Base-by-base conservation (phyloP, 2,888 invertebrate species). In the Tortrix viridana region DNA sequence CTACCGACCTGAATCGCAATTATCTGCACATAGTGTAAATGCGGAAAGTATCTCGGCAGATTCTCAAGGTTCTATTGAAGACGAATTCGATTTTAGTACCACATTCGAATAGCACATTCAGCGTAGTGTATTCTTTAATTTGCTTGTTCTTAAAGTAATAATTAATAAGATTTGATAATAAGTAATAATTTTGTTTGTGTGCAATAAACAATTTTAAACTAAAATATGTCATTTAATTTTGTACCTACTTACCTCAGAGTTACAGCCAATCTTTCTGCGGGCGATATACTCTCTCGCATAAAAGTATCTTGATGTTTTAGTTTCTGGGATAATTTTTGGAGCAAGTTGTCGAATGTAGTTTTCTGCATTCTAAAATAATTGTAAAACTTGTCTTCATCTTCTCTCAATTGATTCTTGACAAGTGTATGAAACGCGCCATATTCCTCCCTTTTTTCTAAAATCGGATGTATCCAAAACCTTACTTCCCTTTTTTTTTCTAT, bases 71-170 rank as follows among this genome's bases (percentile, higher is more conserved):
- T 65, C 65, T 69, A 66, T 66, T 65, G 66, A 67, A 65, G 69
- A 69, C 65, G 67, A 67, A 67, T 69, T 69, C 69, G 69, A 69
- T 69, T 69, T 69, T 67, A 67, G 69, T 69, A 66, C 67, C 64
- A 66, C 66, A 69, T 57, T 69, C 65, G 63, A 67, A 65, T 69
- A 69, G 69, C 66, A 67, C 66, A 60, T 69, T 69, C 63, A 69
- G 65, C 65, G 64, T 65, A 68, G 59, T 68, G 65, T 66, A 61
- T 68, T 68, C 65, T 65, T 66, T 66, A 60, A 68, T 68, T 66
- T 68, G 65, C 65, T 65, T 66, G 66, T 66, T 68, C 66, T 66
- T 66, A 66, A 66, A 68, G 58, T 68, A 65, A 68, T 66, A 66
- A 65, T 67, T 67, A 66, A 61, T 65, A 67, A 65, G 64, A 67